A percentile compares a stretch with the other conserved stretches of the same genome.
These are phyloP conservation scores for Cotesia congregata DNA, from an alignment of 2,888 invertebrate species.

Conservation along the genomic window DNA sequence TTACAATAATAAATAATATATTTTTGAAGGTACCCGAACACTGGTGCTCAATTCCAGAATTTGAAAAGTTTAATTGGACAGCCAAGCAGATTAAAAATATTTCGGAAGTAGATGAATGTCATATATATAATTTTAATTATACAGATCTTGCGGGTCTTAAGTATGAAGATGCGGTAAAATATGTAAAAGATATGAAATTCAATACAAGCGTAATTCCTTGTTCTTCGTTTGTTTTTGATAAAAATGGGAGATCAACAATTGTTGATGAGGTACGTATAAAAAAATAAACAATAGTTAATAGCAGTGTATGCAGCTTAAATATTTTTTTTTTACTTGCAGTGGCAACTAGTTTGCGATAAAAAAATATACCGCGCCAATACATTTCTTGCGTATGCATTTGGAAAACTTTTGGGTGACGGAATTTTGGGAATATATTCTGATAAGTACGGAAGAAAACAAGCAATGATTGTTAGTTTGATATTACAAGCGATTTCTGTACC, in stretches of 20 bases:
- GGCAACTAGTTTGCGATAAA: not conserved
- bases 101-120: not conserved
- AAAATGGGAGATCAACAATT: not conserved
- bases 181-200: not conserved
- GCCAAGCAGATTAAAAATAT: not conserved
- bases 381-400: conserved; percentile 47
- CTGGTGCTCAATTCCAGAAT: not conserved
- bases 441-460: conserved; percentile 66
- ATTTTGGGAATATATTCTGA: conserved; percentile 47
- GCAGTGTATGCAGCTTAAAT: not conserved
- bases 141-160: not conserved
- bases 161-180: not conserved
- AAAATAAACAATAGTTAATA: not conserved
- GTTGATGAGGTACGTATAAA: not conserved
- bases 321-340: not conserved
- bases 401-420: conserved; percentile 72
- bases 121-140: not conserved
- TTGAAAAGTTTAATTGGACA: not conserved
- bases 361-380: not conserved
- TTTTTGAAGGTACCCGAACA: not conserved
- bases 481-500: conserved; percentile 70
- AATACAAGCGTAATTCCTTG: not conserved
- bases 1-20: not conserved
- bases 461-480: conserved; percentile 68
- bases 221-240: not conserved